phyloP scores from a whole-genome alignment of 2,113 vertebrate species.

The Sylvietta virens region DNA sequence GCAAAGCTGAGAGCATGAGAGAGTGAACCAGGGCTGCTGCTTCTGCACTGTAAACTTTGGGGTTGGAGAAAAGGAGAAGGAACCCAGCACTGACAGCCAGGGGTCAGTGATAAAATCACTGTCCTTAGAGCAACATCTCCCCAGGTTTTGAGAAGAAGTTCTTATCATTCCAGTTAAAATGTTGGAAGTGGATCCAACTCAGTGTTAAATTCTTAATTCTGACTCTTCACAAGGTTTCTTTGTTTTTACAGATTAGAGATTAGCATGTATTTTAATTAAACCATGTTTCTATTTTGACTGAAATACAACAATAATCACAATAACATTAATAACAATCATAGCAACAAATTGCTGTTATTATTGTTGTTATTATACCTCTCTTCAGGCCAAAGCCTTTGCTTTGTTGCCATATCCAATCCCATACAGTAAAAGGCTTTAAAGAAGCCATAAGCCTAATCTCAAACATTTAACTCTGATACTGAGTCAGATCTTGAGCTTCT shows the following conservation, averaged over 20 bases:
- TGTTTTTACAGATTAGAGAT: background rate
- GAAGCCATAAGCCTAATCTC: background rate
- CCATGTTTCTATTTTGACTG: background rate
- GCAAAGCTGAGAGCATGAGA: background rate
- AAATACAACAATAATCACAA: background rate
- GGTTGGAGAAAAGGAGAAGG: background rate
- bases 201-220: background rate
- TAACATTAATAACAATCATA: background rate
- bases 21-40: background rate
- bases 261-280: background rate
- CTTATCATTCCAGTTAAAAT: background rate
- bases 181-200: background rate
- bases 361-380: background rate
- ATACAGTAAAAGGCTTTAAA: background rate
- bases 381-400: background rate
- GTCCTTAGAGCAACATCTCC: background rate
- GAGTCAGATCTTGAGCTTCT: background rate
- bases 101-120: background rate
- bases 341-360: background rate
- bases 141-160: background rate
- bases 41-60: background rate
- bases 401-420: background rate
- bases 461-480: background rate
- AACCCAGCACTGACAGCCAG: background rate
- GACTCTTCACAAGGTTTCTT: background rate